A percentile compares a stretch with the other conserved stretches of the same genome.
These are phyloP conservation scores for Acleris emargana DNA, from an alignment of 2,888 invertebrate genomes.

Conservation along the genomic window DNA sequence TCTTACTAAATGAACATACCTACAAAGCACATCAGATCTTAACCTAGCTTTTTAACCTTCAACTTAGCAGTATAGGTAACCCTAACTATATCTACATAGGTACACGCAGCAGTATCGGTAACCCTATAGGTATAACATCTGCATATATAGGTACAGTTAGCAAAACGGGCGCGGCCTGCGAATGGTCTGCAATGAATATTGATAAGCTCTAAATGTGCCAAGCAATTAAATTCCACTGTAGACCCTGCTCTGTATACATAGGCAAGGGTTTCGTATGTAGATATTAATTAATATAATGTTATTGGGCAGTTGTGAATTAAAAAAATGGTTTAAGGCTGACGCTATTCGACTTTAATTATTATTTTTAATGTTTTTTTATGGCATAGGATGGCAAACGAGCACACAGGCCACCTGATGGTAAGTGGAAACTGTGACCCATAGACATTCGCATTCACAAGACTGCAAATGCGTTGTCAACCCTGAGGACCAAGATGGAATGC, in stretches of 20 bases:
- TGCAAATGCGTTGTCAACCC: too few species aligned
- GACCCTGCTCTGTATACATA: conserved; percentile 29
- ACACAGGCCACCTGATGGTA: too few species aligned
- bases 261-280: conserved; percentile 9
- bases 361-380: too few species aligned
- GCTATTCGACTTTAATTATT: neutral
- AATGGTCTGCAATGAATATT: conserved; percentile 79
- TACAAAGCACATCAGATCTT: neutral
- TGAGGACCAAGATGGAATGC: too few species aligned
- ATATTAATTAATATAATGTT: conserved; percentile 19
- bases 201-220: conserved; percentile 77
- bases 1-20: too few species aligned
- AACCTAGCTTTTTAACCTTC: neutral
- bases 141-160: conserved; percentile 19
- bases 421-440: too few species aligned
- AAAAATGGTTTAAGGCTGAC: neutral
- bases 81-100: too few species aligned
- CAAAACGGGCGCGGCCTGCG: conserved; percentile 43
- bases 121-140: neutral
- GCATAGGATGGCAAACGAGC: too few species aligned
- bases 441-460: too few species aligned
- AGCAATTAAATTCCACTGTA: conserved; percentile 73
- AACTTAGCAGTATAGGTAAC: too few species aligned
- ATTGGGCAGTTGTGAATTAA: neutral
- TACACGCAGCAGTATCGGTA: too few species aligned